Percentiles rank a stretch among this genome's conserved stretches.
phyloP scores from a whole-genome alignment of 2,888 invertebrate genomes.

The Chironomus riparius region DNA sequence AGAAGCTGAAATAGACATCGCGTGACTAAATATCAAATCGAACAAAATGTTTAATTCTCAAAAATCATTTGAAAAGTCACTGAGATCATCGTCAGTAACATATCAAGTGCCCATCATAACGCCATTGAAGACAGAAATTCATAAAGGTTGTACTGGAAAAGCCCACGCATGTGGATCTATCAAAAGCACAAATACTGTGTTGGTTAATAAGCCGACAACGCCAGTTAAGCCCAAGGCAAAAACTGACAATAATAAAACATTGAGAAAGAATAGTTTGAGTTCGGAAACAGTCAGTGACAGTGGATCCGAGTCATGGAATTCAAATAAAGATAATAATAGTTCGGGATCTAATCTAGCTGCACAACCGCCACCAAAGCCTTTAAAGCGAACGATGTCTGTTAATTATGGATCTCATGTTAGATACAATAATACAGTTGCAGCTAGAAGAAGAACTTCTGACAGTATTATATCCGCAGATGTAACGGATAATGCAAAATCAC shows the following conservation, averaged over 20 bases:
- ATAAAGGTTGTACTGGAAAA: conserved; percentile 65
- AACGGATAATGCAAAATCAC: not conserved
- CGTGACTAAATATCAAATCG: not conserved
- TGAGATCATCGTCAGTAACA: conserved; percentile 36
- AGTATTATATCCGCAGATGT: conserved; percentile 24
- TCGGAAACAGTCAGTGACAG: conserved; percentile 42
- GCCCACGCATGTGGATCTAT: conserved; percentile 60
- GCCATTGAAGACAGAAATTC: conserved; percentile 41
- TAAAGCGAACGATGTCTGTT: conserved; percentile 11
- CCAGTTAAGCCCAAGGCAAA: conserved; percentile 14
- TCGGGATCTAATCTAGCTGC: not conserved
- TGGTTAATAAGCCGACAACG: conserved; percentile 13
- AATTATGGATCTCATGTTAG: not conserved
- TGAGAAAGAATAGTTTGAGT: conserved; percentile 41
- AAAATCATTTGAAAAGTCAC: conserved; percentile 40
- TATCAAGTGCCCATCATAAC: conserved; percentile 29
- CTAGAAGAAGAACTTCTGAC: conserved; percentile 28
- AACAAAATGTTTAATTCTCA: conserved; percentile 37
- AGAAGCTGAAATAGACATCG: not conserved
- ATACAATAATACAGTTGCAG: conserved; percentile 4
- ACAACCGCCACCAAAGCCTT: conserved; percentile 1
- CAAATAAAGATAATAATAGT: conserved; percentile 30
- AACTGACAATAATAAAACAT: conserved; percentile 29
- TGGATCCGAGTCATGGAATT: conserved; percentile 38
- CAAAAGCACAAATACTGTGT: conserved; percentile 31